A percentile compares a stretch with the other conserved stretches of the same genome.
These are phyloP conservation scores for Argynnis bischoffii DNA, from an alignment of 2,888 invertebrate species.

Conservation along the genomic window DNA sequence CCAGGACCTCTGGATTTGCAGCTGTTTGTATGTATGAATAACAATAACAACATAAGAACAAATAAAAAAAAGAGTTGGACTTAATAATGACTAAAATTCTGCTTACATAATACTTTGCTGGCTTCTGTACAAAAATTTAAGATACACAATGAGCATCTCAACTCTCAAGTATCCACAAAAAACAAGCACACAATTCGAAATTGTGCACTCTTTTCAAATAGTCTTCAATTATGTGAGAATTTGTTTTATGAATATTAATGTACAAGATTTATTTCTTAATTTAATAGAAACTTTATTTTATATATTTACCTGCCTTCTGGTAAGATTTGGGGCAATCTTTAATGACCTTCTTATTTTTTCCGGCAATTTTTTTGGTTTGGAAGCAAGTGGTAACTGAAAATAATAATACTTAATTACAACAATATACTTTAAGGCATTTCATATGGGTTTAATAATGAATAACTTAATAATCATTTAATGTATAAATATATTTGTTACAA, in stretches of 20 bases:
- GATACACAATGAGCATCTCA: too few relatives aligned
- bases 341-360: constrained; percentile 15
- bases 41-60: too few relatives aligned
- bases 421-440: neutral
- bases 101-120: too few relatives aligned
- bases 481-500: too few relatives aligned
- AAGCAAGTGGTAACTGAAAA: constrained; percentile 20
- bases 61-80: too few relatives aligned
- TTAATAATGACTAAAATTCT: too few relatives aligned
- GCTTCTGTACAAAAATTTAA: too few relatives aligned
- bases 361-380: constrained; percentile 27
- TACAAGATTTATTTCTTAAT: too few relatives aligned
- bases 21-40: too few relatives aligned
- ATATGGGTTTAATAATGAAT: too few relatives aligned
- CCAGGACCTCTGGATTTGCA: too few relatives aligned
- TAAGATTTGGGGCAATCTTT: constrained; percentile 10
- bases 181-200: neutral
- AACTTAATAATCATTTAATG: too few relatives aligned
- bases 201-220: neutral
- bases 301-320: constrained; percentile 9
- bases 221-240: neutral
- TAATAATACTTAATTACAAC: neutral
- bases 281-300: neutral
- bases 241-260: neutral
- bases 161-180: neutral